Conservation (phyloP, 2,888 invertebrate genomes). For the Drosophila mettleri region DNA sequence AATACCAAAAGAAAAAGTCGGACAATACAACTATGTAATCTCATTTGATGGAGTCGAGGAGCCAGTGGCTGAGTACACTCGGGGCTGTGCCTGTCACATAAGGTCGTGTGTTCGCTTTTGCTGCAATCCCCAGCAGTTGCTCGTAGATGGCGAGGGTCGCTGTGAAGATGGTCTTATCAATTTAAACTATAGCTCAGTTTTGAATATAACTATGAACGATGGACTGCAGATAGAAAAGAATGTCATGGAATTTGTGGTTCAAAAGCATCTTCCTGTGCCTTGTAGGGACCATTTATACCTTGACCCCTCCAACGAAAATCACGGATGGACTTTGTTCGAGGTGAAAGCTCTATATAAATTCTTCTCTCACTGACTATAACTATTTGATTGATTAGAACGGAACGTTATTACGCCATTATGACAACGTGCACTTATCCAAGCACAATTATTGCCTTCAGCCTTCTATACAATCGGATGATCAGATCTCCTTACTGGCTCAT, state of each 20-base stretch:
- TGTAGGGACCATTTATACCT: slow-evolving; percentile 15
- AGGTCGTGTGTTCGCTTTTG: slow-evolving; percentile 79
- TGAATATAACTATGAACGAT: slow-evolving; percentile 38
- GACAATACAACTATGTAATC: slow-evolving; percentile 47
- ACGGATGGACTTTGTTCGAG: slow-evolving; percentile 43
- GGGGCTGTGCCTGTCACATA: slow-evolving; percentile 74
- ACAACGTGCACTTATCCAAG: slow-evolving; percentile 25
- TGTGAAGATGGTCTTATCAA: not conserved
- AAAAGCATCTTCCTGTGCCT: slow-evolving; percentile 43
- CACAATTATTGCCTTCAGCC: slow-evolving; percentile 52
- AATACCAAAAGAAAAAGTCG: slow-evolving; percentile 52
- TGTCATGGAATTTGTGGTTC: slow-evolving; percentile 31
- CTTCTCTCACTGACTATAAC: no score
- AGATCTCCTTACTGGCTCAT: slow-evolving; percentile 13
- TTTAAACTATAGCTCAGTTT: slow-evolving; percentile 1
- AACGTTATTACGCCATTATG: slow-evolving; percentile 15
- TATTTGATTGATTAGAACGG: slow-evolving; percentile 35
- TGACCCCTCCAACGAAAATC: not conserved
- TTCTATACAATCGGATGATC: not conserved
- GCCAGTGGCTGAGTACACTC: slow-evolving; percentile 40
- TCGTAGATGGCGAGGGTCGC: not conserved
- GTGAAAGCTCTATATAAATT: slow-evolving; percentile 2
- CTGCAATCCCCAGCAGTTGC: slow-evolving; percentile 41
- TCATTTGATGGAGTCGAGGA: not conserved
- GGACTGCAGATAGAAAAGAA: slow-evolving; percentile 9